Conservation (phyloP, 2,888 invertebrate genomes). For the Cyclophora punctaria region DNA sequence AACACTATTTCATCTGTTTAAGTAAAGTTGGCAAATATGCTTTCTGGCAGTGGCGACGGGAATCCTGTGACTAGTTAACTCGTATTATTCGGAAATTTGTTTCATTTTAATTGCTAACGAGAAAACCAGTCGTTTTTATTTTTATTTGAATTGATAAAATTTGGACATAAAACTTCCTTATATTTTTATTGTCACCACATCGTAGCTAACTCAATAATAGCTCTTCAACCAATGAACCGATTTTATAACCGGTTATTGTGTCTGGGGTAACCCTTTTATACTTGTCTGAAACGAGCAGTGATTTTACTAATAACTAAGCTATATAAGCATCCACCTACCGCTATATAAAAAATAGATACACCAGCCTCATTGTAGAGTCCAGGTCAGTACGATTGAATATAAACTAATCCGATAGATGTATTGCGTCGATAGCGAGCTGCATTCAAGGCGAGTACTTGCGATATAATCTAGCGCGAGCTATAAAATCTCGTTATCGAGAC, state of each 20-base stretch:
- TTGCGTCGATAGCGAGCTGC: not conserved
- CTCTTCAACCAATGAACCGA: too few relatives aligned
- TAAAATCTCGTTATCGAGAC: slow-evolving; percentile 20
- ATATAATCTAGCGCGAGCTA: slow-evolving; percentile 3
- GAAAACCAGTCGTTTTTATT: too few relatives aligned
- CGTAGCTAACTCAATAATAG: too few relatives aligned
- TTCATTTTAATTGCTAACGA: not conserved
- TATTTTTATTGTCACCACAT: too few relatives aligned
- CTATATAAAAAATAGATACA: too few relatives aligned
- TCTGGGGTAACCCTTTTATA: too few relatives aligned
- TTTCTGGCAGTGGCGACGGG: slow-evolving; percentile 15
- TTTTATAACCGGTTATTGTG: too few relatives aligned
- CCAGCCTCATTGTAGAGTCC: not conserved
- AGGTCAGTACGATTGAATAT: not conserved
- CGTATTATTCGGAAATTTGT: slow-evolving; percentile 1
- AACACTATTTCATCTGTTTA: slow-evolving; percentile 18
- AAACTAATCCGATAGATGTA: not conserved
- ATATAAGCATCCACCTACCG: too few relatives aligned
- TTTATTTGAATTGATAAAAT: too few relatives aligned
- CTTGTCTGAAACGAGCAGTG: too few relatives aligned
- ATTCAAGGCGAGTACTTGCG: not conserved
- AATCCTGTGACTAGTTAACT: slow-evolving; percentile 16
- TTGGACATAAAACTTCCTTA: too few relatives aligned
- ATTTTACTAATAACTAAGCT: too few relatives aligned
- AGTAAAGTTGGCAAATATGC: slow-evolving; percentile 23